Base-by-base conservation (phyloP, 2,888 invertebrate genomes). In the Malthinus flaveolus region DNA sequence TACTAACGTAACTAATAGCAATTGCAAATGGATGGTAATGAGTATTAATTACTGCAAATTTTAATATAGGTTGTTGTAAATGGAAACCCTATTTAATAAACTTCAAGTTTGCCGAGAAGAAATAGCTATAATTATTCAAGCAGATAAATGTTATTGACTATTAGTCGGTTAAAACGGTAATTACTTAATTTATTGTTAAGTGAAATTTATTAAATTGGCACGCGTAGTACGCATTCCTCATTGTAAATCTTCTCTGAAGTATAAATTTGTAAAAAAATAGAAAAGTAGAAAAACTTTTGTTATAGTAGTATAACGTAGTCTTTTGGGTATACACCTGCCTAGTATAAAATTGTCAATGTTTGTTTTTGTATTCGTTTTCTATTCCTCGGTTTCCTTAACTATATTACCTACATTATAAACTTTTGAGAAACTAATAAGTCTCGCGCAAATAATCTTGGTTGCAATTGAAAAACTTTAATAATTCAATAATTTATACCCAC, bases 341-440 rank as follows among this genome's bases (percentile, higher is more conserved):
- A 42, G 12, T 42, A 15, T 37, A 13, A 37, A 42, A 42, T 42
- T 42, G 39, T 42, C 39, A 42, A 42, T 42, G 39, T 12, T 13
- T 42, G 23, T 42, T 23, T 42, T 42, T 42, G 39, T 42, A 42
- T 42, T 23, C 39, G 15, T 34, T 37, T 55, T 55, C 49, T 42
- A 15, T 48, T 49, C 55, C 37, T 34, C 48, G 36, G 32, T 15
- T 32, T 33, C 31, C 32, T 33, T 46, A 54, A 54, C 53, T 46
- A 48, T 42, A 34, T 55, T 46, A 54, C 47, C 53, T 46, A 48
- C 35, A 34, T 55, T 44, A 48, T 32, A 42, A 44, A 48, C 32
- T 48, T 15, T 31, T n/a, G 10, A 37, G 48, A 35, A 34, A 23
- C 10, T 33, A 15, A 42, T 42, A 42, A 42, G n/a, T 42, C 23